Conservation (phyloP, 35 echinoderm and acorn worm genomes). For the Antedon bifida region DNA sequence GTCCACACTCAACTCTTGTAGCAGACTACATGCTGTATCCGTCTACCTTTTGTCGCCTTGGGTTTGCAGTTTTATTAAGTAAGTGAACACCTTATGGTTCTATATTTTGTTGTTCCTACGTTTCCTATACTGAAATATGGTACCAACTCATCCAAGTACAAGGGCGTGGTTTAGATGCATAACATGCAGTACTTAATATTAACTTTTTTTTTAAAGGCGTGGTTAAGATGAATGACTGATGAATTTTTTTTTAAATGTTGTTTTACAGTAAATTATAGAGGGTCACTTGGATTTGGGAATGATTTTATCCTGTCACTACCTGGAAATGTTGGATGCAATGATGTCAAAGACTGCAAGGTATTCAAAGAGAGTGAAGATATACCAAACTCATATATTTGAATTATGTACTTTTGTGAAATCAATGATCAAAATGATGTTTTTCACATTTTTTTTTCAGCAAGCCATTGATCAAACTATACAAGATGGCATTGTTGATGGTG, state of each 20-base stretch:
- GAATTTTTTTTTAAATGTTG: too few relatives aligned
- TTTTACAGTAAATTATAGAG: conserved; percentile 6
- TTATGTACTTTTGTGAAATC: too few relatives aligned
- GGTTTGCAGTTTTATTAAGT: conserved; percentile 1
- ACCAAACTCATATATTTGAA: not conserved
- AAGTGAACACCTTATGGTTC: not conserved
- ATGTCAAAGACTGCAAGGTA: conserved; percentile 3
- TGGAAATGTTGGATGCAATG: conserved; percentile 8
- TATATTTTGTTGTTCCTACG: too few relatives aligned
- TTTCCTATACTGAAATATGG: not conserved
- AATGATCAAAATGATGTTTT: not conserved
- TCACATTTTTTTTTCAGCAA: not conserved
- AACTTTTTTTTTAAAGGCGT: too few relatives aligned
- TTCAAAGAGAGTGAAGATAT: not conserved
- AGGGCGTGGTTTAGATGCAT: too few relatives aligned
- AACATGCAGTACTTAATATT: too few relatives aligned
- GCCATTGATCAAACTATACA: not conserved
- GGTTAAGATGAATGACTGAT: not conserved
- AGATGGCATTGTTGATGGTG: not conserved
- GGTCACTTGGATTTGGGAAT: conserved; percentile 3
- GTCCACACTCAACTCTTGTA: not conserved
- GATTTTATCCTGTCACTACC: not conserved
- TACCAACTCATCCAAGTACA: too few relatives aligned
- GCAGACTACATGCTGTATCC: not conserved
- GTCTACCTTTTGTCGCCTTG: conserved; percentile 1